Evolutionary conservation across 2,888 invertebrate species (phyloP).

Genomic region (Brachyptera putata): DNA sequence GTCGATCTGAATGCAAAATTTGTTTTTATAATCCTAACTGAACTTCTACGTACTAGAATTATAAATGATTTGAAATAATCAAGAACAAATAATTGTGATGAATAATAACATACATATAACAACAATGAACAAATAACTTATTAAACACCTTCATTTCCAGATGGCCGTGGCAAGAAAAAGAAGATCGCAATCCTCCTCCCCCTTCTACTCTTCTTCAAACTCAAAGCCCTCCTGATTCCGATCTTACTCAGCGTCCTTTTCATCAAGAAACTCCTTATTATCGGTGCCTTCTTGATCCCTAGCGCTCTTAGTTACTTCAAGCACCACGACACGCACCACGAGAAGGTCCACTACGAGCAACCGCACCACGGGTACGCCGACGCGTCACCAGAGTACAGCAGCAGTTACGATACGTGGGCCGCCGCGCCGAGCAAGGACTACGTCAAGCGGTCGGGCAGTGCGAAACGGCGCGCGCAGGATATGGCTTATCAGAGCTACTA

Average conservation of each 20-base stretch:
- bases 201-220: constrained; percentile 43
- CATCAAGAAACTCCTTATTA: constrained; percentile 61
- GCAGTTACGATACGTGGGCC: constrained; percentile 4
- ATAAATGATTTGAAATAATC: no score
- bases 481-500: constrained; percentile 25
- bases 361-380: constrained; percentile 14
- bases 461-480: constrained; percentile 12
- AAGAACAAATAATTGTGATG: no score
- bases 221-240: constrained; percentile 57
- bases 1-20: no score
- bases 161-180: constrained; percentile 32
- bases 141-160: constrained; percentile 4
- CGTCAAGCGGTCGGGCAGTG: background rate
- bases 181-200: constrained; percentile 37
- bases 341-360: background rate
- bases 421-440: background rate
- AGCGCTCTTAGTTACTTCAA: constrained; percentile 50
- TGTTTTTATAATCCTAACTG: no score
- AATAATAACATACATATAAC: no score
- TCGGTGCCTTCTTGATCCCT: constrained; percentile 58
- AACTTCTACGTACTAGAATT: no score
- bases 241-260: constrained; percentile 58
- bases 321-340: constrained; percentile 23
- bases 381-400: background rate
- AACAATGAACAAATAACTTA: no score